phyloP scores from a whole-genome alignment of 64 coral and sea anemone species.

The Dendrophyllia cribrosa region DNA sequence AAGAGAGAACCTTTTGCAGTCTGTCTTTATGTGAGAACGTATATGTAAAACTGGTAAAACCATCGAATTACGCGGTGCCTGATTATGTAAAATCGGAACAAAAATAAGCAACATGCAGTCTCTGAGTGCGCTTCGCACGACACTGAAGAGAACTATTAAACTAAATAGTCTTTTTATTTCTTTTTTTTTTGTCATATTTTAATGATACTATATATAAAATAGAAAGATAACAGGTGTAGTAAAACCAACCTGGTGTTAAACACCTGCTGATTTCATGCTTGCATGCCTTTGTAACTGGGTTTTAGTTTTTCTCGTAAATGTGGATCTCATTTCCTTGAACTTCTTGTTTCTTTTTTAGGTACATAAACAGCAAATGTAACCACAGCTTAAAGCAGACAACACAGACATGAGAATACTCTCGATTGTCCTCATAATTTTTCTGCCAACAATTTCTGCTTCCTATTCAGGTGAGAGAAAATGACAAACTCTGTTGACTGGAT shows the following conservation, averaged over 20 bases:
- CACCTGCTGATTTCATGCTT: conserved; percentile 24
- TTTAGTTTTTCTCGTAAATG: background rate
- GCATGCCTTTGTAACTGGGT: background rate
- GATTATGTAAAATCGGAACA: no score
- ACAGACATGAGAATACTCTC: conserved; percentile 22
- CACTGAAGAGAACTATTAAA: background rate
- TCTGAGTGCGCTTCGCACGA: no score
- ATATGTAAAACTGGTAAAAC: no score
- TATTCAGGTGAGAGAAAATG: conserved; percentile 4
- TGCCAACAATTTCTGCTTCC: conserved; percentile 16
- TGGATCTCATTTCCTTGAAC: no score
- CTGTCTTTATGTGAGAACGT: no score
- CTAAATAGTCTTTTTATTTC: background rate
- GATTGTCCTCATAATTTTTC: background rate
- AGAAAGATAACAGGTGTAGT: background rate
- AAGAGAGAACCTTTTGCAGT: no score
- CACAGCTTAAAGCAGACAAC: background rate
- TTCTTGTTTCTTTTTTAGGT: background rate
- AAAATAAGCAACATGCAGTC: no score
- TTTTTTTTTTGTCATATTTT: background rate
- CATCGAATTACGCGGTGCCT: no score
- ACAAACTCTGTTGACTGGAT: no score
- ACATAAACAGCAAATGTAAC: conserved; percentile 6
- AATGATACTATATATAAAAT: background rate
- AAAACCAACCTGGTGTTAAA: background rate